Conservation (phyloP, 2,888 invertebrate genomes). For the Chrysodeixis includens region DNA sequence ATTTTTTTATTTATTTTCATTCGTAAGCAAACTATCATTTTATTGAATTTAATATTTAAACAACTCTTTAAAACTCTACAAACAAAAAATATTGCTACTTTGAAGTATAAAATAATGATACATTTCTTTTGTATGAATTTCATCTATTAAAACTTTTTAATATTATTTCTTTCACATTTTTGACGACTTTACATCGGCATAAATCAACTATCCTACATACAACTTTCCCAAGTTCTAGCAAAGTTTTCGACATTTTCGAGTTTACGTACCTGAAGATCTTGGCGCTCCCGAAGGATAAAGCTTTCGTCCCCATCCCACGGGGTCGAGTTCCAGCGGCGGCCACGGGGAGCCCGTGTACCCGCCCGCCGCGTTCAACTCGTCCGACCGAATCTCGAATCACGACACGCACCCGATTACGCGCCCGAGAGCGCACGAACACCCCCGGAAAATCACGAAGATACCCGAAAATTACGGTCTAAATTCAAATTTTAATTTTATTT, state of each 20-base stretch:
- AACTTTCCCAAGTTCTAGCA: not conserved
- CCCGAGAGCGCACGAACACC: constrained; percentile 80
- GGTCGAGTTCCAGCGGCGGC: constrained; percentile 94
- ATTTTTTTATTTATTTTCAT: not conserved
- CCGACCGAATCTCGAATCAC: constrained; percentile 92
- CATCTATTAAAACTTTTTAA: no score
- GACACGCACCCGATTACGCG: constrained; percentile 77
- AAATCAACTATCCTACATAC: not conserved
- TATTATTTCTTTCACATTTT: no score
- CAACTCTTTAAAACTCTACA: not conserved
- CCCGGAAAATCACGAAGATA: constrained; percentile 72
- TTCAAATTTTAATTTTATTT: constrained; percentile 48
- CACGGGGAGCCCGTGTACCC: constrained; percentile 94
- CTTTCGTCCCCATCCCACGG: constrained; percentile 94
- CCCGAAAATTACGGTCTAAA: constrained; percentile 58
- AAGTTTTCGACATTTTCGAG: constrained; percentile 18
- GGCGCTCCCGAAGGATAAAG: constrained; percentile 93
- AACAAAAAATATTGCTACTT: not conserved
- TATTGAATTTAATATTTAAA: not conserved
- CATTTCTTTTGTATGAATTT: no score
- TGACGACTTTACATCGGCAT: not conserved
- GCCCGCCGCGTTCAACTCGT: constrained; percentile 93
- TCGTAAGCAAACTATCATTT: not conserved
- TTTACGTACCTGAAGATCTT: constrained; percentile 87
- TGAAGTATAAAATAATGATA: no score